Conservation (phyloP, 2,888 invertebrate species). For the Agrochola circellaris region DNA sequence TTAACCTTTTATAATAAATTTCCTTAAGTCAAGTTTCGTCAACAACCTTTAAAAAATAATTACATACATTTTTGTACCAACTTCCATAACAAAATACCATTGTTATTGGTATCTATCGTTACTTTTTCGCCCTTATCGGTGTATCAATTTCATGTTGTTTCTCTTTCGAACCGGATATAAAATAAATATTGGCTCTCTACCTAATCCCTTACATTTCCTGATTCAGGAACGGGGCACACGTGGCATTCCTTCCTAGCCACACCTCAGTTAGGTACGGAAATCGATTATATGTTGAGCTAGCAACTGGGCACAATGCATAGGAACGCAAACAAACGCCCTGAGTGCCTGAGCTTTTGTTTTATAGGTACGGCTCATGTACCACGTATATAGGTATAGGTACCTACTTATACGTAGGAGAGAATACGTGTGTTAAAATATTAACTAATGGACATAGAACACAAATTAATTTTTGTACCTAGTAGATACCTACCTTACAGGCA, state of each 20-base stretch:
- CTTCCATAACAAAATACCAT: background rate
- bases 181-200: background rate
- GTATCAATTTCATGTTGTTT: background rate
- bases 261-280: constrained; percentile 23
- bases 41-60: background rate
- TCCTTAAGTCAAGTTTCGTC: background rate
- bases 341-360: constrained; percentile 10
- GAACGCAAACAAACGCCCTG: constrained; percentile 7
- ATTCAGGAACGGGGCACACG: constrained; percentile 8
- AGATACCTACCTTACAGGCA: background rate
- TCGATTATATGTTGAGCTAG: constrained; percentile 28
- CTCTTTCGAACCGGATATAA: background rate
- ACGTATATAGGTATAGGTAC: background rate
- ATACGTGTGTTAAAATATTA: constrained; percentile 1
- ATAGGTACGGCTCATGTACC: background rate
- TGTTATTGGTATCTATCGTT: background rate
- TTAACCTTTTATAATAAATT: background rate
- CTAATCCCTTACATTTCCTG: constrained; percentile 16
- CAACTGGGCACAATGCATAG: constrained; percentile 17
- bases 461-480: background rate
- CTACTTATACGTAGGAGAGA: background rate
- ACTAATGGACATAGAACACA: background rate
- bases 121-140: background rate
- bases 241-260: constrained; percentile 12
- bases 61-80: background rate